A percentile compares a stretch with the other conserved stretches of the same genome.
These are phyloP conservation scores for Dynastes maya DNA, from an alignment of 2,888 invertebrate genomes.

Conservation along the genomic window DNA sequence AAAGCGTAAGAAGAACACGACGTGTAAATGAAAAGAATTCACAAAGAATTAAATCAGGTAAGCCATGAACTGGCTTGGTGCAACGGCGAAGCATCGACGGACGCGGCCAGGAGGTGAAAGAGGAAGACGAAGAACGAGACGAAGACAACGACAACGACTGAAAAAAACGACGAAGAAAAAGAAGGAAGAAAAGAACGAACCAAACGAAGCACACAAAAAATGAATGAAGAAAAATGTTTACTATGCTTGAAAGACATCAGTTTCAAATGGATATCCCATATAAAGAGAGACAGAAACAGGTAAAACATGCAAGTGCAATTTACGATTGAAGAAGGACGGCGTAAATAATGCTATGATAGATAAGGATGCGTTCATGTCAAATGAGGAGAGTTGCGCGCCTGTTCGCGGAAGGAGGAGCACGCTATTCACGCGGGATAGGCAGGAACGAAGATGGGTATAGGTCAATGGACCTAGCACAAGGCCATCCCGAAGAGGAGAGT, in stretches of 20 bases:
- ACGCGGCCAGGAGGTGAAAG: constrained; percentile 1
- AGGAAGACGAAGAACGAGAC: constrained; percentile 21
- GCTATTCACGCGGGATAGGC: constrained; percentile 62
- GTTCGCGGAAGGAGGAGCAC: constrained; percentile 50
- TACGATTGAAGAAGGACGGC: constrained; percentile 47
- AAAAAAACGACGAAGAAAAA: constrained; percentile 46
- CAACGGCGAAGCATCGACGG: not conserved
- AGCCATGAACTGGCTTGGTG: constrained; percentile 37
- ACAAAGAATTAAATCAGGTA: constrained; percentile 49
- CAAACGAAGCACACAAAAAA: constrained; percentile 43
- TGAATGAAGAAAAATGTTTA: constrained; percentile 50
- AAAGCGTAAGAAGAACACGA: constrained; percentile 33
- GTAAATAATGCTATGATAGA: constrained; percentile 50
- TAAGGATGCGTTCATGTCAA: constrained; percentile 41
- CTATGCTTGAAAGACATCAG: constrained; percentile 49
- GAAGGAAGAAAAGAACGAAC: constrained; percentile 27
- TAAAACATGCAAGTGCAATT: constrained; percentile 52
- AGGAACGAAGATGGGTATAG: constrained; percentile 66
- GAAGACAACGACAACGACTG: constrained; percentile 19
- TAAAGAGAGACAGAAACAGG: constrained; percentile 49
- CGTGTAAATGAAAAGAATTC: constrained; percentile 33
- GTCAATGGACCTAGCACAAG: constrained; percentile 62
- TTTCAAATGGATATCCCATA: constrained; percentile 47
- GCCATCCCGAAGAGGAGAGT: constrained; percentile 55
- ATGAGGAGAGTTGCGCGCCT: constrained; percentile 23